Evolutionary conservation across 2,113 vertebrate genomes (phyloP).

Genomic region (Albula goreensis): DNA sequence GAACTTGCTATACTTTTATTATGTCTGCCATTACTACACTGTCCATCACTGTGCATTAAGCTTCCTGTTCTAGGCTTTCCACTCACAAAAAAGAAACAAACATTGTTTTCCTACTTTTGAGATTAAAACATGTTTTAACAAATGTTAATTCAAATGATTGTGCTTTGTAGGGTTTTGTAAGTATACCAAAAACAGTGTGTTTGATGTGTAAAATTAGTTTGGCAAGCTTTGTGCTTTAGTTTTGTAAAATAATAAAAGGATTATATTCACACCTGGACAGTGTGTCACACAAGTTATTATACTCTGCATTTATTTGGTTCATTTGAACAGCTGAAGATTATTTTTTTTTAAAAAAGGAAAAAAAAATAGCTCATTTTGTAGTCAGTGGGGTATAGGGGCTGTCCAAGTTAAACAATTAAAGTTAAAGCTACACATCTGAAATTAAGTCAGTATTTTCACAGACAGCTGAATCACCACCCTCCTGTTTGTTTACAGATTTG

Average conservation of each 20-base stretch:
- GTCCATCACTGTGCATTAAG: background rate
- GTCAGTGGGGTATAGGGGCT: background rate
- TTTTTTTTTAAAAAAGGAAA: no score
- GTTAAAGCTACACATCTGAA: background rate
- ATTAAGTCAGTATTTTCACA: background rate
- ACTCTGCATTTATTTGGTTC: background rate
- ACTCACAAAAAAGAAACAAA: no score
- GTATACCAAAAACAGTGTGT: background rate
- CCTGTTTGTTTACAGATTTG: background rate
- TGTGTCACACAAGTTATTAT: background rate
- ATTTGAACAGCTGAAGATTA: slow-evolving; percentile 13
- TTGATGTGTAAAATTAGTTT: background rate
- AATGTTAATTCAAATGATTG: background rate
- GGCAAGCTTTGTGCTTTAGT: background rate
- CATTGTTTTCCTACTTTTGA: no score
- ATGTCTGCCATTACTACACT: background rate
- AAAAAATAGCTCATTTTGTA: background rate
- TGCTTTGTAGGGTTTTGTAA: background rate
- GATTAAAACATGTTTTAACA: background rate
- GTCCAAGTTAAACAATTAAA: background rate
- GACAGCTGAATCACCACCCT: background rate
- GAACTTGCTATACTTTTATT: background rate
- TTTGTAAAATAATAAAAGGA: background rate
- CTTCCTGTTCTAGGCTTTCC: no score
- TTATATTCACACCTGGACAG: background rate